Evolutionary conservation across 2,888 invertebrate genomes (phyloP).

Genomic region (Noctua comes): DNA sequence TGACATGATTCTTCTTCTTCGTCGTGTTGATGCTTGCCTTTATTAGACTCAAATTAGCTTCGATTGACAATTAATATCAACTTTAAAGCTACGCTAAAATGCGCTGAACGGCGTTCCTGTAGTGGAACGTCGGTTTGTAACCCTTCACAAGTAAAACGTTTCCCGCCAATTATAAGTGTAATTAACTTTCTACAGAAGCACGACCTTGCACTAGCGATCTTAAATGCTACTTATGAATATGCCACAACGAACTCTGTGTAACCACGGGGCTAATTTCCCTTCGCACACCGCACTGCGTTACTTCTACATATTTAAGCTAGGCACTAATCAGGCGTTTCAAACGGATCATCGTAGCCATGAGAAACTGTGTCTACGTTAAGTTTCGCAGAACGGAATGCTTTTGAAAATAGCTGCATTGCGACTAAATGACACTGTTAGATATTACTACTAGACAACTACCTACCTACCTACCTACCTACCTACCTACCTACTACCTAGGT

Average conservation of each 20-base stretch:
- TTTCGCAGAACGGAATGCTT: neutral
- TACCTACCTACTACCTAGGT: too few relatives aligned
- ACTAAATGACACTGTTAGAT: neutral
- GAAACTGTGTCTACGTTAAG: neutral
- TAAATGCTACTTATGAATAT: neutral
- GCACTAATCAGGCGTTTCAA: neutral
- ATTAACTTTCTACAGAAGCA: conserved; percentile 31
- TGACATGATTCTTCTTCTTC: neutral
- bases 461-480: too few relatives aligned
- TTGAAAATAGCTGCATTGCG: conserved; percentile 11
- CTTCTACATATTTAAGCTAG: neutral
- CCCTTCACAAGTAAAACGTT: conserved; percentile 3
- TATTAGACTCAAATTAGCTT: neutral
- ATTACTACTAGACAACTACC: neutral
- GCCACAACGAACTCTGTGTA: conserved; percentile 5
- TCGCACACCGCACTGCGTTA: neutral
- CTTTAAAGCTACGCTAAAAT: conserved; percentile 2
- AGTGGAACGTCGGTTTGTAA: neutral
- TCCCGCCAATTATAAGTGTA: conserved; percentile 17
- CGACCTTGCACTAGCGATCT: neutral
- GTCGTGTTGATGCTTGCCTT: neutral
- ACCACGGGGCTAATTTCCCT: conserved; percentile 3
- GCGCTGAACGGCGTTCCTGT: too few relatives aligned
- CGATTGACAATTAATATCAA: neutral
- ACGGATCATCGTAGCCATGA: neutral